Conservation (phyloP, 2,888 invertebrate species). For the Polydrusus cervinus region DNA sequence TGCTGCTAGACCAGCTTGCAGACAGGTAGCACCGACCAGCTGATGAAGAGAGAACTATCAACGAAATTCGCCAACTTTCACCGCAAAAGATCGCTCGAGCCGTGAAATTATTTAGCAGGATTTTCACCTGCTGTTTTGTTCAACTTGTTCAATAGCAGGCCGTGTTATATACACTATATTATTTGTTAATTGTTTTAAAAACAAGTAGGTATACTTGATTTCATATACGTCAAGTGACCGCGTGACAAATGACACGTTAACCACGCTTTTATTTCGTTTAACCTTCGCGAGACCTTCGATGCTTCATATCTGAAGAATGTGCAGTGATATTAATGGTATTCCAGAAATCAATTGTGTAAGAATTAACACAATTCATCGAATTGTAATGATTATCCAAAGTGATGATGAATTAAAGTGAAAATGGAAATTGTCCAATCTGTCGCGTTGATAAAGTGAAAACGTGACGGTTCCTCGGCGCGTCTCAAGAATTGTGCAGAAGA, state of each 20-base stretch:
- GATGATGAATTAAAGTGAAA: background rate
- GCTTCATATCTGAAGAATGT: constrained; percentile 2
- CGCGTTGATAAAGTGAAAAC: constrained; percentile 14
- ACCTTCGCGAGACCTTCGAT: constrained; percentile 8
- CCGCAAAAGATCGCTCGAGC: constrained; percentile 6
- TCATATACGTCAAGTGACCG: constrained; percentile 9
- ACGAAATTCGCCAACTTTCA: constrained; percentile 24
- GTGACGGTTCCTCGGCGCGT: background rate
- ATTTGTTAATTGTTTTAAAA: constrained; percentile 19
- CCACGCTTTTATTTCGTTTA: constrained; percentile 20
- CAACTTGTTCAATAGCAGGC: constrained; percentile 13
- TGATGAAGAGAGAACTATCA: constrained; percentile 24
- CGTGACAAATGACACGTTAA: constrained; percentile 18
- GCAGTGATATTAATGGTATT: background rate
- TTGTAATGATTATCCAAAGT: background rate
- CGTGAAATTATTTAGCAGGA: constrained; percentile 20
- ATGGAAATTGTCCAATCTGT: constrained; percentile 10
- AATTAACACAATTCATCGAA: background rate
- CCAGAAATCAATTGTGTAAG: background rate
- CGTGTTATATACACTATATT: background rate
- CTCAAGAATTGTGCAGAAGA: constrained; percentile 13
- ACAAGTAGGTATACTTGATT: background rate
- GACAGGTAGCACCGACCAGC: constrained; percentile 17
- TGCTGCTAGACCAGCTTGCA: constrained; percentile 6
- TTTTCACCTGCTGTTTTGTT: constrained; percentile 25